phyloP scores from a whole-genome alignment of 2,797 vertebrate genomes.

The Myotis daubentonii region DNA sequence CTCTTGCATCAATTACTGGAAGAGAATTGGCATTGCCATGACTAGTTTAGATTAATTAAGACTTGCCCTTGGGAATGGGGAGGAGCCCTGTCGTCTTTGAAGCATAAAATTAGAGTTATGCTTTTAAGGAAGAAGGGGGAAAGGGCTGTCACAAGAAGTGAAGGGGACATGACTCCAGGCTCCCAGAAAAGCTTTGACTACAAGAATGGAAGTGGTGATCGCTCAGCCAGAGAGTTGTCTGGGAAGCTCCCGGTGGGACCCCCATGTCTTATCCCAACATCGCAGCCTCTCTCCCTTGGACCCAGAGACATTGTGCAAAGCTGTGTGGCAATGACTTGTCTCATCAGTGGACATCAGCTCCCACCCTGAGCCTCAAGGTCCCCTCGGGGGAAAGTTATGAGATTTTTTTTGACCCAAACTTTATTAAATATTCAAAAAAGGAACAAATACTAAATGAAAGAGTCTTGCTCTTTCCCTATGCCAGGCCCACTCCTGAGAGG shows the following conservation, averaged over 20 bases:
- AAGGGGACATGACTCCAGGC: background rate
- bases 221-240: background rate
- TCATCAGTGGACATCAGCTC: background rate
- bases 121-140: background rate
- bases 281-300: background rate
- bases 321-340: background rate
- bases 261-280: fast-evolving
- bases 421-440: constrained; percentile 41
- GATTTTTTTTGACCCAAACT: background rate
- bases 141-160: constrained; percentile 17
- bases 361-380: background rate
- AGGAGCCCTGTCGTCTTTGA: background rate
- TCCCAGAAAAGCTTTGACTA: background rate
- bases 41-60: background rate
- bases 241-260: background rate
- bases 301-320: background rate
- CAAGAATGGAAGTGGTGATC: background rate
- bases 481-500: background rate
- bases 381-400: background rate
- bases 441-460: background rate
- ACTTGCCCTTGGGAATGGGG: background rate
- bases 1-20: background rate
- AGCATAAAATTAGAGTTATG: background rate
- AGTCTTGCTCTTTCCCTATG: background rate
- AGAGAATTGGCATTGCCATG: background rate